Conservation (phyloP, 2,888 invertebrate genomes). For the Luperina testacea region DNA sequence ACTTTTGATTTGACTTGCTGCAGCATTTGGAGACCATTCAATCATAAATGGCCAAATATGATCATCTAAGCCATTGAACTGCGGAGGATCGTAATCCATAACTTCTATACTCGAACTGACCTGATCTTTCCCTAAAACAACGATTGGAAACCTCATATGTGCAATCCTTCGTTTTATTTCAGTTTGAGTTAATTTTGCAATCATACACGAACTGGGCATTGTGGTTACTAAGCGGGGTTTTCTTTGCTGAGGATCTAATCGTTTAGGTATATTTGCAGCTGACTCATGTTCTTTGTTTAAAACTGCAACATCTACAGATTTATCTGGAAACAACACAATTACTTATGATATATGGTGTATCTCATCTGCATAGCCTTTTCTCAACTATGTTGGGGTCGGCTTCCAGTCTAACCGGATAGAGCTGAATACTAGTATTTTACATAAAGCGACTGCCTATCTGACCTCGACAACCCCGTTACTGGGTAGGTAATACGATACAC, state of each 20-base stretch:
- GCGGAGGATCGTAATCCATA: constrained; percentile 71
- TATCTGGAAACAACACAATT: constrained; percentile 26
- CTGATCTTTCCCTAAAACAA: constrained; percentile 81
- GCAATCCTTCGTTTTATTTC: constrained; percentile 79
- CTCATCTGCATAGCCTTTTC: background rate
- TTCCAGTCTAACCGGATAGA: too few species aligned
- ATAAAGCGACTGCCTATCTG: too few species aligned
- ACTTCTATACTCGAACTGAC: constrained; percentile 74
- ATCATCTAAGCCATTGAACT: constrained; percentile 79
- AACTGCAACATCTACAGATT: constrained; percentile 60
- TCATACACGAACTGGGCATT: constrained; percentile 64
- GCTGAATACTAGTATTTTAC: too few species aligned
- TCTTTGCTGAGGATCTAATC: constrained; percentile 57
- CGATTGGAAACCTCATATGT: constrained; percentile 78
- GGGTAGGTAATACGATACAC: too few species aligned
- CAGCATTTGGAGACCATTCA: constrained; percentile 71
- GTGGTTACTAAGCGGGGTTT: constrained; percentile 70
- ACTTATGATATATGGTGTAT: background rate
- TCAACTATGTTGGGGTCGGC: too few species aligned
- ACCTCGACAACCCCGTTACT: too few species aligned
- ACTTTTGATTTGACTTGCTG: constrained; percentile 23
- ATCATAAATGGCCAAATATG: constrained; percentile 85
- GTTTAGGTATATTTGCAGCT: constrained; percentile 51
- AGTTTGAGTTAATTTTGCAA: constrained; percentile 74
- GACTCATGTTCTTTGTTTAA: constrained; percentile 65